These are phyloP conservation scores for Varanus salvator DNA, from an alignment of 2,113 vertebrate genomes.

Conservation along the genomic window DNA sequence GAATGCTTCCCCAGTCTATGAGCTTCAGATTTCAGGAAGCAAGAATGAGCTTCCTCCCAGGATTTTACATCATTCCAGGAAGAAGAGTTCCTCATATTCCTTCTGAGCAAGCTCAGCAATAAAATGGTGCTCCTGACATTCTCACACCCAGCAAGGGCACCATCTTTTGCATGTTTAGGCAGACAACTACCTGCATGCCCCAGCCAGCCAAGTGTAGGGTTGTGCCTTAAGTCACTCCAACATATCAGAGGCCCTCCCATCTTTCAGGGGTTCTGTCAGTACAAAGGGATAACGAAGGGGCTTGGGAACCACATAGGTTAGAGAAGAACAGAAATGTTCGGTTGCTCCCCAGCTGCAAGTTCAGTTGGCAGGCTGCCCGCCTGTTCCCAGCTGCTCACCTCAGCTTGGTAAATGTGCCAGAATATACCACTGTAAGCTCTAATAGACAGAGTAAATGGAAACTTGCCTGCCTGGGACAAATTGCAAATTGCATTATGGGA, in stretches of 20 bases:
- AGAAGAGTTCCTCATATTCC: not conserved
- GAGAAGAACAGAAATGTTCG: not conserved
- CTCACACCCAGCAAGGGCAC: not conserved
- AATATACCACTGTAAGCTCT: slow-evolving; percentile 23
- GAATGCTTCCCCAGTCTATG: not conserved
- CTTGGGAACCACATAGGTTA: not conserved
- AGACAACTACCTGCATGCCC: no score
- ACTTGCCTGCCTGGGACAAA: slow-evolving; percentile 63
- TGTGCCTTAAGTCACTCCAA: not conserved
- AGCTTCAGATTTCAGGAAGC: not conserved
- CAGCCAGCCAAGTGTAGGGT: no score
- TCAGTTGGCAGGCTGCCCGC: slow-evolving; percentile 51
- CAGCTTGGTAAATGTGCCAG: slow-evolving; percentile 57
- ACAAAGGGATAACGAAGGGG: not conserved
- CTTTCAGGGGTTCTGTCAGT: not conserved
- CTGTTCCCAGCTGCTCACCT: slow-evolving; percentile 55
- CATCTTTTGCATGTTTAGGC: no score
- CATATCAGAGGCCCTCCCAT: not conserved
- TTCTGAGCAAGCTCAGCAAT: not conserved
- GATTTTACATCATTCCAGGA: not conserved
- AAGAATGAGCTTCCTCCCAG: not conserved
- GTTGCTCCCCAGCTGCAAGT: not conserved
- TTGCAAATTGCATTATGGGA: slow-evolving; percentile 58
- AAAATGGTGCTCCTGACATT: not conserved
- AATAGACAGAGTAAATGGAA: slow-evolving; percentile 55